phyloP scores from a whole-genome alignment of 2,113 vertebrate genomes.

The Pachypanchax playfairii region DNA sequence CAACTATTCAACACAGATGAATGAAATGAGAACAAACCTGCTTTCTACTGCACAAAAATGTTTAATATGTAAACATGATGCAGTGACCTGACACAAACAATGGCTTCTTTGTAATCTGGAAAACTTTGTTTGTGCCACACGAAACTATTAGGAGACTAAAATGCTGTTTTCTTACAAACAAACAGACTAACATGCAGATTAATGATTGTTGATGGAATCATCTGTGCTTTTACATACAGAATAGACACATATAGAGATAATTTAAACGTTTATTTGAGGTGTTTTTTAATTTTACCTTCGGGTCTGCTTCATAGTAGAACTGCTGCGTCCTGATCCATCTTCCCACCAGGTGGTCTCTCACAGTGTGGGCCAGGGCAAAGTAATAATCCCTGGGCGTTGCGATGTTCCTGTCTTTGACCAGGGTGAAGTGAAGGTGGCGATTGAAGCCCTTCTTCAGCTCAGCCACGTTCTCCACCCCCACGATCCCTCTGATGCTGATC shows the following conservation, averaged over 20 bases:
- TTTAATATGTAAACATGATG: too few relatives aligned
- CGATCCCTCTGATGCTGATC: constrained; percentile 93
- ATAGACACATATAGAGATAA: too few relatives aligned
- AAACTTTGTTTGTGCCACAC: too few relatives aligned
- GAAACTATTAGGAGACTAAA: too few relatives aligned
- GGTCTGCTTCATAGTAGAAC: constrained; percentile 90
- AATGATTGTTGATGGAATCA: too few relatives aligned
- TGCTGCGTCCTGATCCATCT: constrained; percentile 96
- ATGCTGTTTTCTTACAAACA: too few relatives aligned
- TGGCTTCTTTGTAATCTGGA: not conserved
- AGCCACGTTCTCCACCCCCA: constrained; percentile 88
- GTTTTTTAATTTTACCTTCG: constrained; percentile 82
- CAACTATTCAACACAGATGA: too few relatives aligned
- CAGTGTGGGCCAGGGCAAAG: constrained; percentile 91
- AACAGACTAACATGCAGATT: too few relatives aligned
- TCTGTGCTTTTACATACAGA: not conserved
- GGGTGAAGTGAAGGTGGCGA: constrained; percentile 92
- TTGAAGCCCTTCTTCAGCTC: constrained; percentile 93
- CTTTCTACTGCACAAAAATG: not conserved
- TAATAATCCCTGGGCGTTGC: constrained; percentile 91
- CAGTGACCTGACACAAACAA: constrained; percentile 13
- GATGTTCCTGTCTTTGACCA: constrained; percentile 94
- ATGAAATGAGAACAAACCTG: not conserved
- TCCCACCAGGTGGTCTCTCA: constrained; percentile 93
- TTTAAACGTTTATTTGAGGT: too few relatives aligned